These are phyloP conservation scores for Fundulus diaphanus DNA, from an alignment of 2,797 vertebrate genomes.

Conservation along the genomic window DNA sequence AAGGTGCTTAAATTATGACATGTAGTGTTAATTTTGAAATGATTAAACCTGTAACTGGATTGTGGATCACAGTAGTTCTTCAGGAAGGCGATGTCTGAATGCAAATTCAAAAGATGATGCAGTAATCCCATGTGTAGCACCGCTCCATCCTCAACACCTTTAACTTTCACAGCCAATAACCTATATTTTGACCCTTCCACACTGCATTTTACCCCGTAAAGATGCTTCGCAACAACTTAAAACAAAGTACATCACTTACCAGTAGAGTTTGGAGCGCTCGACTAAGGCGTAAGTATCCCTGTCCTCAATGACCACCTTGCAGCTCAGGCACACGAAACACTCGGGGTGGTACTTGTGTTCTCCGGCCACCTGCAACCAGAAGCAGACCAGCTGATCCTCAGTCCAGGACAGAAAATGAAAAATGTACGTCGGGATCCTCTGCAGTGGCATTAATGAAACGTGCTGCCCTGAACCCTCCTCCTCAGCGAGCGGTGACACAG, in stretches of 20 bases:
- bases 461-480: constrained; percentile 30
- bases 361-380: constrained; percentile 89
- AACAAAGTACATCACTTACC: constrained; percentile 81
- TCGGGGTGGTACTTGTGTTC: constrained; percentile 98
- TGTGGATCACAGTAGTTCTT: no score
- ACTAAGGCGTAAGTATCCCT: constrained; percentile 93
- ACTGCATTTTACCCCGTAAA: background rate
- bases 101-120: background rate
- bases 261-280: constrained; percentile 92
- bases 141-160: background rate
- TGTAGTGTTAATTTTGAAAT: background rate
- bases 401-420: constrained; percentile 11
- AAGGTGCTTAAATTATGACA: background rate
- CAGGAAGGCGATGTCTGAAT: background rate
- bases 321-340: constrained; percentile 97
- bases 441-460: constrained; percentile 20
- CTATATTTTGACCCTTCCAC: background rate
- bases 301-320: constrained; percentile 96
- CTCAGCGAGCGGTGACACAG: constrained; percentile 48
- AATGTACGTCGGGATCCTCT: background rate
- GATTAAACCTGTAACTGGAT: background rate
- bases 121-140: background rate
- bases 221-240: background rate
- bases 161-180: background rate
- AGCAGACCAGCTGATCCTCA: constrained; percentile 26